Conservation (phyloP, 2,888 invertebrate genomes). For the Agonopterix alstromeriana region DNA sequence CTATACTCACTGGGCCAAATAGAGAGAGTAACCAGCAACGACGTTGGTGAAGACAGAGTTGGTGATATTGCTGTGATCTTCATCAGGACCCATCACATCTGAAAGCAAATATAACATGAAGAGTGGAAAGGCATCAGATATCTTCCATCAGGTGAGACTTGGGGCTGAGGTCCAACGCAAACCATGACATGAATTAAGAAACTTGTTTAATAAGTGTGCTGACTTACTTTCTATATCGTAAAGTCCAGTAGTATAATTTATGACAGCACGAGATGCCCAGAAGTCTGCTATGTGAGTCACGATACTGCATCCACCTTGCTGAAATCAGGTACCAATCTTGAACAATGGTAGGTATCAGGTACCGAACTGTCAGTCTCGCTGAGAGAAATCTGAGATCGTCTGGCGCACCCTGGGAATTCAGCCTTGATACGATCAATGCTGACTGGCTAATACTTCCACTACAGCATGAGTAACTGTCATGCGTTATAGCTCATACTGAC, state of each 20-base stretch:
- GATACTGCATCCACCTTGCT: conserved; percentile 75
- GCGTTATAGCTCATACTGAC: too few relatives aligned
- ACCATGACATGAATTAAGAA: too few relatives aligned
- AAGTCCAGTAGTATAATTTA: conserved; percentile 59
- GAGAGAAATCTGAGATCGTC: neutral
- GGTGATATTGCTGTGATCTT: conserved; percentile 75
- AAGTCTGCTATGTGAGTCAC: conserved; percentile 77
- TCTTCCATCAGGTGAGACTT: too few relatives aligned
- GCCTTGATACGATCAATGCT: too few relatives aligned
- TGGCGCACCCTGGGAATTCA: too few relatives aligned
- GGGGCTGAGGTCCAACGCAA: too few relatives aligned
- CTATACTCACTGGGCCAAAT: conserved; percentile 71
- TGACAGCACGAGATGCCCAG: conserved; percentile 73
- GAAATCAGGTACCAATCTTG: conserved; percentile 17
- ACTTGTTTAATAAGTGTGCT: too few relatives aligned
- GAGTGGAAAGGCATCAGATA: too few relatives aligned
- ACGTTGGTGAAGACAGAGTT: conserved; percentile 79
- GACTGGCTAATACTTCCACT: too few relatives aligned
- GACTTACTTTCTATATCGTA: conserved; percentile 70
- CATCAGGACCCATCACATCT: conserved; percentile 81
- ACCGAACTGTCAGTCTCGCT: neutral
- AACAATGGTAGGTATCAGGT: conserved; percentile 2
- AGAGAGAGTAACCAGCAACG: conserved; percentile 73
- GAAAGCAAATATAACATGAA: conserved; percentile 14
- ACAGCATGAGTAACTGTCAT: too few relatives aligned